phyloP scores from a whole-genome alignment of 2,797 vertebrate genomes.

The Sebastes vulpes region DNA sequence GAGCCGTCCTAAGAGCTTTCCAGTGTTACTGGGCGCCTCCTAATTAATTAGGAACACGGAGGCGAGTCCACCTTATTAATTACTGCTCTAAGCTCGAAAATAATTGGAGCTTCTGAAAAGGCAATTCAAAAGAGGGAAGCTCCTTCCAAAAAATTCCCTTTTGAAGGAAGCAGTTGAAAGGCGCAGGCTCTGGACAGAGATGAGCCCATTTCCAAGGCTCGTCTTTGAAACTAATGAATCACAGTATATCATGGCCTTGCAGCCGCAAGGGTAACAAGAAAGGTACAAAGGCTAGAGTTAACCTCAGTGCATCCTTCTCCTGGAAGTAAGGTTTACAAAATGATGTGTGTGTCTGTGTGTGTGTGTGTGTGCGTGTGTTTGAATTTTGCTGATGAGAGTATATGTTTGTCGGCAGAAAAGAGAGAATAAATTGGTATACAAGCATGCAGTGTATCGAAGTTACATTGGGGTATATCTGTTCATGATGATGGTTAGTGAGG shows the following conservation, averaged over 20 bases:
- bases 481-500: not conserved
- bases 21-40: slow-evolving; percentile 33
- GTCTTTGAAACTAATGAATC: slow-evolving; percentile 81
- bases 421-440: slow-evolving; percentile 1
- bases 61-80: slow-evolving; percentile 74
- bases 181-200: slow-evolving; percentile 54
- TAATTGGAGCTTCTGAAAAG: slow-evolving; percentile 80
- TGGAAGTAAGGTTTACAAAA: slow-evolving; percentile 33
- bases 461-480: not conserved
- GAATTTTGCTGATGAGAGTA: slow-evolving; percentile 35
- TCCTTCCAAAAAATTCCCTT: slow-evolving; percentile 57
- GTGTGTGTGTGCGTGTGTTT: slow-evolving; percentile 15
- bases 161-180: slow-evolving; percentile 77
- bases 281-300: slow-evolving; percentile 61
- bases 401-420: slow-evolving; percentile 1
- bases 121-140: slow-evolving; percentile 74
- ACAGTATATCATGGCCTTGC: slow-evolving; percentile 64
- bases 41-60: slow-evolving; percentile 71
- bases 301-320: slow-evolving; percentile 44
- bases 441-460: not conserved
- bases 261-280: slow-evolving; percentile 49
- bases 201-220: slow-evolving; percentile 56
- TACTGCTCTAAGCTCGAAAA: slow-evolving; percentile 80
- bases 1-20: slow-evolving; percentile 40
- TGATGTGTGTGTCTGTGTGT: not conserved